Percentiles rank a stretch among this genome's conserved stretches.
These are phyloP conservation scores for Zosterops borbonicus DNA, from an alignment of 2,113 vertebrate genomes.

Conservation along the genomic window DNA sequence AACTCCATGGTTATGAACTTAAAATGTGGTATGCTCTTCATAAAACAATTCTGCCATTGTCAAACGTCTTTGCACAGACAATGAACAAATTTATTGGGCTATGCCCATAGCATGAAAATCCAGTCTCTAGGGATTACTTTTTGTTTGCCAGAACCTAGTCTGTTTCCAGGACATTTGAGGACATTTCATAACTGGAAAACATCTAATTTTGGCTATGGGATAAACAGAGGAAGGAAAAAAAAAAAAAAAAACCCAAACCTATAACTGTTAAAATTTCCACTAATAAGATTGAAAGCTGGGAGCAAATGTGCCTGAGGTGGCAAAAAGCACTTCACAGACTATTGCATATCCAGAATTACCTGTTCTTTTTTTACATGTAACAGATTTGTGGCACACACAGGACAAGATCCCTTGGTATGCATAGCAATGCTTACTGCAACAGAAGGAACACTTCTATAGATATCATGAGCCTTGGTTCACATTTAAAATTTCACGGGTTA, in stretches of 20 bases:
- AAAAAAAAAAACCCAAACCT: not conserved
- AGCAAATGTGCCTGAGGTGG: not conserved
- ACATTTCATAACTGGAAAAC: conserved; percentile 6
- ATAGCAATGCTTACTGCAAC: not conserved
- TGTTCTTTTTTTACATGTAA: not conserved
- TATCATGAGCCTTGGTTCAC: not conserved
- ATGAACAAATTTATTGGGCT: not conserved
- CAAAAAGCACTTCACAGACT: not conserved
- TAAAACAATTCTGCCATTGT: conserved; percentile 22
- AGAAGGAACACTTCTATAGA: not conserved
- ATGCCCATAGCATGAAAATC: not conserved
- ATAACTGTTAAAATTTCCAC: not conserved
- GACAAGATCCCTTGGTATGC: not conserved
- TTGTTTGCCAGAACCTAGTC: not conserved
- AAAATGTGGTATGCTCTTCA: not conserved
- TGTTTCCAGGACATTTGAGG: conserved; percentile 2
- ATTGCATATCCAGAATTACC: not conserved
- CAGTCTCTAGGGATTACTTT: not conserved
- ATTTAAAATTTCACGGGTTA: not conserved
- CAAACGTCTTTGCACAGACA: not conserved
- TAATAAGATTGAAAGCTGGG: not conserved
- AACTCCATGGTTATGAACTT: not conserved
- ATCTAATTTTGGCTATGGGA: not conserved
- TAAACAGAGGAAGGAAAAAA: not conserved
- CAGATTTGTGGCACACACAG: not conserved